Percentiles rank a stretch among this genome's conserved stretches.
Conservation (phyloP, 2,888 invertebrate genomes). For the Chloroclysta siterata region DNA sequence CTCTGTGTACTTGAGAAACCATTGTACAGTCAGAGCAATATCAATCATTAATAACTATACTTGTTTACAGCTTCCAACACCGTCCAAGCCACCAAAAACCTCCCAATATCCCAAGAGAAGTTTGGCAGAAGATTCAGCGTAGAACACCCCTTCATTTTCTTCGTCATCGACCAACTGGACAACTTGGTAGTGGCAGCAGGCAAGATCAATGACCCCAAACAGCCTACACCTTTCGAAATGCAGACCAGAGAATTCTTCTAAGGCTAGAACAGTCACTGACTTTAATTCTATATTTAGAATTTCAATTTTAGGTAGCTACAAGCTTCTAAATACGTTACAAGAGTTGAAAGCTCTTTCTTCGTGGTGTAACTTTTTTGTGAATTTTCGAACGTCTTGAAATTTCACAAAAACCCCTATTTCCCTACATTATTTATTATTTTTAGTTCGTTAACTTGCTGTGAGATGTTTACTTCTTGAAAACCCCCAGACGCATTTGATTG, state of each 20-base stretch:
- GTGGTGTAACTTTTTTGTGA: slow-evolving; percentile 21
- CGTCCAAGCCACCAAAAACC: slow-evolving; percentile 61
- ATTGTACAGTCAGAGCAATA: background rate
- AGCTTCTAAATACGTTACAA: background rate
- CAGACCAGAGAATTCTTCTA: slow-evolving; percentile 42
- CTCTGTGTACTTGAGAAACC: background rate
- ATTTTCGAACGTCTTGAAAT: slow-evolving; percentile 28
- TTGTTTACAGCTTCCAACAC: slow-evolving; percentile 55
- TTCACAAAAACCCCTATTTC: slow-evolving; percentile 28
- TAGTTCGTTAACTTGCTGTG: slow-evolving; percentile 54
- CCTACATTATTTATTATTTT: slow-evolving; percentile 32
- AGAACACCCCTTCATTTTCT: slow-evolving; percentile 87
- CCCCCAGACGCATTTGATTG: slow-evolving; percentile 84
- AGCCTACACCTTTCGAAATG: slow-evolving; percentile 60
- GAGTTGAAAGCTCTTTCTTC: slow-evolving; percentile 6
- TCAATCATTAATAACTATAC: background rate
- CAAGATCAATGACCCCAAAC: slow-evolving; percentile 82
- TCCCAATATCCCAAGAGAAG: slow-evolving; percentile 59
- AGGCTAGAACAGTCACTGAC: background rate
- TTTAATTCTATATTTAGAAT: background rate
- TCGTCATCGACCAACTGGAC: slow-evolving; percentile 84
- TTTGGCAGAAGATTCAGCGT: slow-evolving; percentile 73
- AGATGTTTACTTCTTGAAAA: slow-evolving; percentile 52
- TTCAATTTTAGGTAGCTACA: slow-evolving; percentile 1
- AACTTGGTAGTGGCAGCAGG: slow-evolving; percentile 86